Conservation (phyloP, 37 sponge, comb jelly and placozoan species). For the Cladorhizidae sp. region DNA sequence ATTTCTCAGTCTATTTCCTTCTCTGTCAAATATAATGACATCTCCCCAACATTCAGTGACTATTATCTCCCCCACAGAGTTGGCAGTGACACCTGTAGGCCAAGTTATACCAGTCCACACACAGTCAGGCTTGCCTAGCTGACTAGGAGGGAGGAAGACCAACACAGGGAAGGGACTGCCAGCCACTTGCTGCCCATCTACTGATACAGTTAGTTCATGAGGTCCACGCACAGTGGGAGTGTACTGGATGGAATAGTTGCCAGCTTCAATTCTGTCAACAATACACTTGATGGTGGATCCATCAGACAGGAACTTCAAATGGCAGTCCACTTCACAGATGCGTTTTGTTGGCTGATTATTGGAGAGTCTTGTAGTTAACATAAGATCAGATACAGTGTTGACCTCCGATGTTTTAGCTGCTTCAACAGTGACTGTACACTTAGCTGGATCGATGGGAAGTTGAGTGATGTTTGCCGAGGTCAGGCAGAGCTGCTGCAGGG, state of each 20-base stretch:
- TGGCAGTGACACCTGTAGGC: slow-evolving; percentile 9
- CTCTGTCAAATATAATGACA: no score
- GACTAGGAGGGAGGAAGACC: no score
- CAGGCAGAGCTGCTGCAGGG: slow-evolving; percentile 5
- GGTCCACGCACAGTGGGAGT: slow-evolving; percentile 20
- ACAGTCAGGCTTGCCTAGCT: no score
- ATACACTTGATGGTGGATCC: slow-evolving; percentile 7
- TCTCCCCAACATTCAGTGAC: not conserved
- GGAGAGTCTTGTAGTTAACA: not conserved
- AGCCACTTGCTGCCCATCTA: slow-evolving; percentile 13
- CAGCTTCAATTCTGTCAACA: not conserved
- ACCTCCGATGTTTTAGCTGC: not conserved
- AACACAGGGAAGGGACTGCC: no score
- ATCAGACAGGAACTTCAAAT: slow-evolving; percentile 21
- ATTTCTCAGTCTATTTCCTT: not conserved
- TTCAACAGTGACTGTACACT: no score
- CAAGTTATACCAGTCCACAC: no score
- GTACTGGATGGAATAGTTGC: not conserved
- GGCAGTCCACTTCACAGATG: not conserved
- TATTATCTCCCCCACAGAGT: slow-evolving; percentile 18
- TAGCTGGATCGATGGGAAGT: not conserved
- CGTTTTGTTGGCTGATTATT: not conserved
- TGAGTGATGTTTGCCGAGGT: not conserved
- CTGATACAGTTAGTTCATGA: slow-evolving; percentile 14
- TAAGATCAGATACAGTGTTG: not conserved